Conservation (phyloP, 2,797 vertebrate genomes). For the Sebastes flavidus region DNA sequence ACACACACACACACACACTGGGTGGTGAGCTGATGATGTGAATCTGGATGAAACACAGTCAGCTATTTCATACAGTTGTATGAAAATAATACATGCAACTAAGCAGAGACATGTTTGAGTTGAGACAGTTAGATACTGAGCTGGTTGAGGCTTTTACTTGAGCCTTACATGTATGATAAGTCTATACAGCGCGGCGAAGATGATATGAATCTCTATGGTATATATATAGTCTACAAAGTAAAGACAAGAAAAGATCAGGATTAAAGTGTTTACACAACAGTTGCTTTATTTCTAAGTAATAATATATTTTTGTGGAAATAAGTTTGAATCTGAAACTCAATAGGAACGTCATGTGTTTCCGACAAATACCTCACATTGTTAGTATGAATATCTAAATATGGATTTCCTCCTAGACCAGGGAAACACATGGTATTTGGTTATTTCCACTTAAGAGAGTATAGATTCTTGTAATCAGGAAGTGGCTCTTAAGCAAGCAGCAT, state of each 20-base stretch:
- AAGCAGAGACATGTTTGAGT: neutral
- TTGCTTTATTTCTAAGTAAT: neutral
- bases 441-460: slow-evolving; percentile 50
- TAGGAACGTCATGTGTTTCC: neutral
- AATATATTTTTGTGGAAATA: slow-evolving; percentile 15
- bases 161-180: neutral
- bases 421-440: slow-evolving; percentile 34
- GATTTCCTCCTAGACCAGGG: slow-evolving; percentile 48
- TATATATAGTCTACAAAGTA: neutral
- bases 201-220: neutral
- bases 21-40: slow-evolving; percentile 57
- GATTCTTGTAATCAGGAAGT: slow-evolving; percentile 67
- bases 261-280: neutral
- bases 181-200: neutral
- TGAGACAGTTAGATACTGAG: slow-evolving; percentile 16
- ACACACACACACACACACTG: slow-evolving; percentile 46
- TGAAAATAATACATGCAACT: slow-evolving; percentile 31
- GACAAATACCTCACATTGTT: neutral
- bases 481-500: slow-evolving; percentile 39
- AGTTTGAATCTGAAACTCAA: neutral
- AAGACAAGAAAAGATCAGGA: neutral
- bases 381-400: slow-evolving; percentile 37
- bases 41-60: slow-evolving; percentile 59
- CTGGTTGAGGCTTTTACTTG: slow-evolving; percentile 4
- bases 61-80: slow-evolving; percentile 31